Percentiles rank a stretch among this genome's conserved stretches.
phyloP scores from a whole-genome alignment of 2,113 vertebrate genomes.

The Craseonycteris thonglongyai region DNA sequence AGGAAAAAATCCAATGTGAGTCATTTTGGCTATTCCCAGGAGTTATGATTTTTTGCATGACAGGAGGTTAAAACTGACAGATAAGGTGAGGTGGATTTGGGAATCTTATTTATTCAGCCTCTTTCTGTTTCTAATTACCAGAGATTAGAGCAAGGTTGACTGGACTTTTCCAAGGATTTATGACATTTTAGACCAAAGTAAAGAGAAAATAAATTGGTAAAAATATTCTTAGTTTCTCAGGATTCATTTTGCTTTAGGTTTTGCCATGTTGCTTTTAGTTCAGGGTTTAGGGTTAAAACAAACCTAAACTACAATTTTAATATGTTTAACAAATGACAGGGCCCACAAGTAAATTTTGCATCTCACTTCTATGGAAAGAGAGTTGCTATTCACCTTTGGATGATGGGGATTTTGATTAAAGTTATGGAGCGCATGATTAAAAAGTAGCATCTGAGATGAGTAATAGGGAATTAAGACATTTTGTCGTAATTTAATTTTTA shows the following conservation, averaged over 20 bases:
- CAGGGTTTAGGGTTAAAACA: background rate
- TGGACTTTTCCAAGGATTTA: slow-evolving; percentile 39
- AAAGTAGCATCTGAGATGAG: slow-evolving; percentile 49
- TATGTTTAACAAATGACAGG: background rate
- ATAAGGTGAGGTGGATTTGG: background rate
- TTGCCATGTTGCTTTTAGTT: slow-evolving; percentile 7
- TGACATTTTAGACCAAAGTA: slow-evolving; percentile 23
- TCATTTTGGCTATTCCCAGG: background rate
- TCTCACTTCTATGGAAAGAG: background rate
- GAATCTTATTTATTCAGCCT: slow-evolving; percentile 6
- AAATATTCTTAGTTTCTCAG: background rate
- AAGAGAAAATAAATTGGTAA: slow-evolving; percentile 16
- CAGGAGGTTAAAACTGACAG: background rate
- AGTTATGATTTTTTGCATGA: background rate
- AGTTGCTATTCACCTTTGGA: background rate
- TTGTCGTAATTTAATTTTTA: slow-evolving; percentile 70
- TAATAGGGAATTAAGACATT: slow-evolving; percentile 52
- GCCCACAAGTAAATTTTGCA: background rate
- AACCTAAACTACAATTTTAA: background rate
- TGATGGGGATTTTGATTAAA: slow-evolving; percentile 2
- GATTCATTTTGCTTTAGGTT: slow-evolving; percentile 12
- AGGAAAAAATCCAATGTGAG: background rate
- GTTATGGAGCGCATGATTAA: slow-evolving; percentile 17
- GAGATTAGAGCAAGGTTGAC: background rate
- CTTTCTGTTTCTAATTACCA: background rate